phyloP scores from a whole-genome alignment of 1,140 invertebrate species.

The Saccostrea echinata region DNA sequence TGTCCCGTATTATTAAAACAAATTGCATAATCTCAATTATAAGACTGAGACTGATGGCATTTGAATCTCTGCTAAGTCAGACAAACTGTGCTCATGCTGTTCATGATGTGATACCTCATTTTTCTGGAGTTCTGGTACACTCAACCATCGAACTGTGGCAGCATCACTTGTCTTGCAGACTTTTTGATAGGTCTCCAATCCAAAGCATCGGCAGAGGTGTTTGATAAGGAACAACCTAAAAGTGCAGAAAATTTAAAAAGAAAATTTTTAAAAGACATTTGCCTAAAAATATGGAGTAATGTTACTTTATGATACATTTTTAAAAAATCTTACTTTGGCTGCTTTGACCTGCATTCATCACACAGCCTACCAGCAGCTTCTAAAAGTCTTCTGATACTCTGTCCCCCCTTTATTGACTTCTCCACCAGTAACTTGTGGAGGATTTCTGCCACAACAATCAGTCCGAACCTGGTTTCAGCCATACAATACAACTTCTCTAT shows the following conservation, averaged over 20 bases:
- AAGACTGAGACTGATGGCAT: no score
- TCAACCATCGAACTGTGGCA: slow-evolving; percentile 57
- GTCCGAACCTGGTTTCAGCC: slow-evolving; percentile 62
- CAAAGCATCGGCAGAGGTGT: slow-evolving; percentile 66
- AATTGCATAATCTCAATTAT: no score
- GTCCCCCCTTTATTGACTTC: slow-evolving; percentile 39
- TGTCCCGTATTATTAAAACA: no score
- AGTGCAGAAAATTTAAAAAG: not conserved
- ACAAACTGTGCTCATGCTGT: no score
- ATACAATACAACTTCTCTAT: slow-evolving; percentile 59
- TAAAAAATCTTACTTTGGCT: slow-evolving; percentile 57
- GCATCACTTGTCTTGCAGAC: slow-evolving; percentile 50
- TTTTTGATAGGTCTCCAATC: slow-evolving; percentile 62
- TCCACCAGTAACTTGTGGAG: slow-evolving; percentile 54
- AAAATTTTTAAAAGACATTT: no score
- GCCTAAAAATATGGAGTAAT: no score
- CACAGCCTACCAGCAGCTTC: slow-evolving; percentile 55
- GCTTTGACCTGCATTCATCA: slow-evolving; percentile 57
- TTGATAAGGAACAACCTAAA: slow-evolving; percentile 65
- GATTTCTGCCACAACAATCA: slow-evolving; percentile 59
- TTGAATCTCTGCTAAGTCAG: no score
- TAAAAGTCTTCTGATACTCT: slow-evolving; percentile 46
- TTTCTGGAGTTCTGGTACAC: slow-evolving; percentile 50
- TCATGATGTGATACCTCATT: slow-evolving; percentile 30
- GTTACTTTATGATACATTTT: no score